These are phyloP conservation scores for Gryllus longicercus DNA, from an alignment of 2,888 invertebrate species.

Conservation along the genomic window DNA sequence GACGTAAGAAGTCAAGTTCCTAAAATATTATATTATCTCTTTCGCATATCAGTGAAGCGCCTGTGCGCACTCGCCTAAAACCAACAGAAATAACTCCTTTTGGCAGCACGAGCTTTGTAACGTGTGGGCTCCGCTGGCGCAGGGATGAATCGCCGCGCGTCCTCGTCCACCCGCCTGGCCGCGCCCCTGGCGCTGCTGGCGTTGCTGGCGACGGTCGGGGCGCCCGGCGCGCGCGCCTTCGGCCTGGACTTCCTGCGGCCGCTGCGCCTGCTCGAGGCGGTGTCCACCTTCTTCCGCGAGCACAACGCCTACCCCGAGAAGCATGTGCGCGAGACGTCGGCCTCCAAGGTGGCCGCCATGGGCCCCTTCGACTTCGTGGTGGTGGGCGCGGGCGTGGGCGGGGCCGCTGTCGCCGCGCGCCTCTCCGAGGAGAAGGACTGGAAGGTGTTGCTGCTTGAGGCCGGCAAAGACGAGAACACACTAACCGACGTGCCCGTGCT, in stretches of 20 bases:
- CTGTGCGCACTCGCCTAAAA: too few species aligned
- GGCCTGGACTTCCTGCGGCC: background rate
- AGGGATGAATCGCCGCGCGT: too few species aligned
- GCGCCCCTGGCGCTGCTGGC: too few species aligned
- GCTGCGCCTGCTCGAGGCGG: background rate
- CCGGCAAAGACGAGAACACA: conserved; percentile 23
- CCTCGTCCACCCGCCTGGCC: too few species aligned
- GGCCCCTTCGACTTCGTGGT: conserved; percentile 26
- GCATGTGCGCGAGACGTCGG: background rate
- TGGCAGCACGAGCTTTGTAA: too few species aligned
- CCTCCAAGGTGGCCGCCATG: background rate
- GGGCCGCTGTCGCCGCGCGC: conserved; percentile 23
- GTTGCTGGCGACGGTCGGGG: too few species aligned
- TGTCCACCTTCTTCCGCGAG: background rate
- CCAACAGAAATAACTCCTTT: too few species aligned
- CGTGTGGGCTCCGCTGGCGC: too few species aligned
- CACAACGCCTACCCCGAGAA: background rate
- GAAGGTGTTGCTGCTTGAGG: conserved; percentile 28
- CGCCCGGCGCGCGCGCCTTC: too few species aligned
- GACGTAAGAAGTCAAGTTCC: too few species aligned
- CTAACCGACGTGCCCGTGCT: conserved; percentile 23
- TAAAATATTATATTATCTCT: too few species aligned
- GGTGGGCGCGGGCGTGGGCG: conserved; percentile 25
- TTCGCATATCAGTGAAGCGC: too few species aligned
- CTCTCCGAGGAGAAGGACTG: conserved; percentile 23